Evolutionary conservation across 2,888 invertebrate species (phyloP).

Genomic region (Chaetoderma sp.): DNA sequence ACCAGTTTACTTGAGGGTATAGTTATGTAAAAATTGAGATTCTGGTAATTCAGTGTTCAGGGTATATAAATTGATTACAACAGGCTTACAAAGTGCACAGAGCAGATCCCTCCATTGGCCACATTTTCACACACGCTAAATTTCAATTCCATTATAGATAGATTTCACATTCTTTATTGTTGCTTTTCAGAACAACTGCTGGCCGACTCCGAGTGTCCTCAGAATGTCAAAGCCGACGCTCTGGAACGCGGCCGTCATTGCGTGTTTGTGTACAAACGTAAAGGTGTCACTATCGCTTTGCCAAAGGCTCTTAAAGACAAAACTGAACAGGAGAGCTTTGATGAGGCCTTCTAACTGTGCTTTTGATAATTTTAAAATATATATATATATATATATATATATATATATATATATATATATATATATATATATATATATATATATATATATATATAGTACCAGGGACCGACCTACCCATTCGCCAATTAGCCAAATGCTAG

Average conservation of each 20-base stretch:
- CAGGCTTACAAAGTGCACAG: too few species aligned
- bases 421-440: neutral
- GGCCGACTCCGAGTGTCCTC: constrained; percentile 89
- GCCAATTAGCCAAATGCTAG: too few species aligned
- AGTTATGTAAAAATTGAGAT: too few species aligned
- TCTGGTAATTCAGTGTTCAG: too few species aligned
- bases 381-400: constrained; percentile 6
- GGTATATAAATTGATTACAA: too few species aligned
- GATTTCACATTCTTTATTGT: neutral
- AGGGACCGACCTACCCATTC: too few species aligned
- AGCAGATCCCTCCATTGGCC: too few species aligned
- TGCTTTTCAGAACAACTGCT: constrained; percentile 88
- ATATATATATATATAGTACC: too few species aligned
- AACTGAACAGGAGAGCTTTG: too few species aligned
- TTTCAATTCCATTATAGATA: too few species aligned
- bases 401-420: constrained; percentile 8
- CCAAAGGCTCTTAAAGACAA: constrained; percentile 71
- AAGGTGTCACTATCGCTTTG: constrained; percentile 98
- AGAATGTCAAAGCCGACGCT: constrained; percentile 81
- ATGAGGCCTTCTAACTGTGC: neutral
- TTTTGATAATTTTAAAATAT: neutral
- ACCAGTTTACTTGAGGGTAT: too few species aligned
- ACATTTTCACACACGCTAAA: too few species aligned
- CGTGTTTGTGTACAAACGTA: constrained; percentile 93
- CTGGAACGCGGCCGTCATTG: constrained; percentile 79